Evolutionary conservation across 1,140 invertebrate species (phyloP).

Genomic region (Bombus cullumanus): DNA sequence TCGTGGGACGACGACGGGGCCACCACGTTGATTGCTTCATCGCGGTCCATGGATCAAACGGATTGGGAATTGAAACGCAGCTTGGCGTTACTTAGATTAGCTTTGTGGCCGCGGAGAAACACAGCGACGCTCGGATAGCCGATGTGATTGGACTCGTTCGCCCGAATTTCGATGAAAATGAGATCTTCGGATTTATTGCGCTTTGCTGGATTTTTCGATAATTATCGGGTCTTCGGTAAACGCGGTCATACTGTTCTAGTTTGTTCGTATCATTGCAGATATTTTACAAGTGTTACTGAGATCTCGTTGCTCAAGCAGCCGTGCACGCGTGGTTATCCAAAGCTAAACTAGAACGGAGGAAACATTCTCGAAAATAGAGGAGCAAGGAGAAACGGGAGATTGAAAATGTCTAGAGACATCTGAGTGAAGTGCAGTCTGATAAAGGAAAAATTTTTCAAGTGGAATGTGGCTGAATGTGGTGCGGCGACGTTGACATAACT

Average conservation of each 20-base stretch:
- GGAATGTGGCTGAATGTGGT: too few species aligned
- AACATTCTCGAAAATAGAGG: too few species aligned
- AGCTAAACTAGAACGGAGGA: too few species aligned
- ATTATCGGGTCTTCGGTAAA: background rate
- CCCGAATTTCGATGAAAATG: background rate
- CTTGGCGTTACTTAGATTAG: slow-evolving; percentile 45
- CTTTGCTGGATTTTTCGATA: background rate
- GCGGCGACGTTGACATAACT: too few species aligned
- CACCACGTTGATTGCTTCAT: slow-evolving; percentile 17
- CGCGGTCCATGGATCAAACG: slow-evolving; percentile 39
- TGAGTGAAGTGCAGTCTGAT: too few species aligned
- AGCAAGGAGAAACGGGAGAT: too few species aligned
- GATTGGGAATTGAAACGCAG: slow-evolving; percentile 37
- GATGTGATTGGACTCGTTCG: slow-evolving; percentile 6
- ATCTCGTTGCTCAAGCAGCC: too few species aligned
- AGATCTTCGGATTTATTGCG: background rate
- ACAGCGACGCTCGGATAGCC: background rate
- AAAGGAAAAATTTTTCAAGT: too few species aligned
- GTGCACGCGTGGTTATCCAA: too few species aligned
- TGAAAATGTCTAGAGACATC: too few species aligned
- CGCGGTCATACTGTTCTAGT: background rate
- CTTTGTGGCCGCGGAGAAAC: background rate
- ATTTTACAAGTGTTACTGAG: too few species aligned
- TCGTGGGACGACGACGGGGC: background rate
- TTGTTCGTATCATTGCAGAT: too few species aligned